Evolutionary conservation across 2,888 invertebrate genomes (phyloP), one percentile per base, ranked within the genome.

Genomic region (Stramonita haemastoma): DNA sequence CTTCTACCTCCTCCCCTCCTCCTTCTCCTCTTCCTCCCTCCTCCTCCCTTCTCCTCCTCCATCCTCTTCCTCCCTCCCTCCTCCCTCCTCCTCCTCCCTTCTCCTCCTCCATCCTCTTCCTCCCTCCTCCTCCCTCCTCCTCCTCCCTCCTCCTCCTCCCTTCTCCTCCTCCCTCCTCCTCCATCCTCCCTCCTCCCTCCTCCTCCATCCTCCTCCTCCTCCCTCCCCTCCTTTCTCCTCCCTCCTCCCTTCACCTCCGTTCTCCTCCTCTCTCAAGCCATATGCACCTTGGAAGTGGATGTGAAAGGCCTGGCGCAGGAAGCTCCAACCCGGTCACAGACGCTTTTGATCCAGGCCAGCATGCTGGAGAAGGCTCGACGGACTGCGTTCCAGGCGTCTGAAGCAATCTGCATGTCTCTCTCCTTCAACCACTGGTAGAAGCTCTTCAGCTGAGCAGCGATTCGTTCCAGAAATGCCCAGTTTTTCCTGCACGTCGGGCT

Each of bases 351-450:
- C 73, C n/a, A 29, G 73, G 73, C 73, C 29, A 77, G 73, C 73
- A 77, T 77, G 73, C 29, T 29, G 73, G 73, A 77, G 73, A 77
- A 77, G n/a, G 73, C 73, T 13, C 15, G n/a, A 29, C 73, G 73
- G 73, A 77, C 73, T 2, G n/a, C 15, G 29, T 77, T 22, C 73
- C 73, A 77, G 29, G n/a, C n/a, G 73, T 77, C 73, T 13, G n/a
- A 29, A 29, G 73, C 73, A 8, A 77, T 13, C 73, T 77, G 22
- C 73, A 29, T 77, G n/a, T n/a, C 29, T 29, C n/a, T 77, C 73
- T 77, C 73, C 73, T 77, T 77, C 73, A 77, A 29, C 73, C 73
- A 77, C 73, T 77, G 73, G 73, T n/a, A 77, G 73, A 77, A 77
- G 73, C 29, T 15, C 29, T n/a, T 22, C 73, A 77, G 73, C 29